These are phyloP conservation scores for Pseudococcus viburni DNA, from an alignment of 2,888 invertebrate genomes.

Conservation along the genomic window DNA sequence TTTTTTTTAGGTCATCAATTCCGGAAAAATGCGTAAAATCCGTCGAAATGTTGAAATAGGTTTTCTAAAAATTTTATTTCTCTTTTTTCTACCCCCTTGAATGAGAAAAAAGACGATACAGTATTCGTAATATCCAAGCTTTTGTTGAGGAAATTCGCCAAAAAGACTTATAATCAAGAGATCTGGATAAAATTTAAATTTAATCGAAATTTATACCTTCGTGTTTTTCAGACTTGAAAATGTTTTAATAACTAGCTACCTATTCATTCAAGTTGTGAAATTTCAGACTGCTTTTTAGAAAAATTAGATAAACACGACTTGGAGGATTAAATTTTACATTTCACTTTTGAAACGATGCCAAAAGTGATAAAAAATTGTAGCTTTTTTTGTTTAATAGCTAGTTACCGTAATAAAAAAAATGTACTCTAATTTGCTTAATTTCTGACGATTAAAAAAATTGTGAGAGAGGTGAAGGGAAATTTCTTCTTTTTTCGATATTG, in stretches of 20 bases:
- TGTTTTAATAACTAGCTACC: neutral
- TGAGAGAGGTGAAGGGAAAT: neutral
- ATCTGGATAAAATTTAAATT: neutral
- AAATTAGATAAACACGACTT: neutral
- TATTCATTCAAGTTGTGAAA: neutral
- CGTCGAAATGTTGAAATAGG: no score
- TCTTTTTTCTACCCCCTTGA: no score
- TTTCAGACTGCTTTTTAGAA: neutral
- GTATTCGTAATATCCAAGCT: no score
- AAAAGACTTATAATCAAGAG: neutral
- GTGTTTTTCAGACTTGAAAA: neutral
- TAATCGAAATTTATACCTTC: neutral
- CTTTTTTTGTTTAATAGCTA: neutral
- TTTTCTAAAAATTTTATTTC: no score
- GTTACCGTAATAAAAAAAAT: neutral
- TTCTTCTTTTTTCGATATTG: neutral
- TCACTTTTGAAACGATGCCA: slow-evolving; percentile 7
- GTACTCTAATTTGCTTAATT: neutral
- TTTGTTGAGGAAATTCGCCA: no score
- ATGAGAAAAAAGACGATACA: no score
- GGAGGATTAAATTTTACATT: neutral
- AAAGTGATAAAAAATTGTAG: neutral
- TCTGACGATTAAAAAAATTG: neutral
- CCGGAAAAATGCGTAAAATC: no score
- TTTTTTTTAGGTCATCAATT: no score